Percentiles rank a stretch among this genome's conserved stretches.
These are phyloP conservation scores for Subanguina moxae DNA, from an alignment of 1,140 invertebrate species.

Conservation along the genomic window DNA sequence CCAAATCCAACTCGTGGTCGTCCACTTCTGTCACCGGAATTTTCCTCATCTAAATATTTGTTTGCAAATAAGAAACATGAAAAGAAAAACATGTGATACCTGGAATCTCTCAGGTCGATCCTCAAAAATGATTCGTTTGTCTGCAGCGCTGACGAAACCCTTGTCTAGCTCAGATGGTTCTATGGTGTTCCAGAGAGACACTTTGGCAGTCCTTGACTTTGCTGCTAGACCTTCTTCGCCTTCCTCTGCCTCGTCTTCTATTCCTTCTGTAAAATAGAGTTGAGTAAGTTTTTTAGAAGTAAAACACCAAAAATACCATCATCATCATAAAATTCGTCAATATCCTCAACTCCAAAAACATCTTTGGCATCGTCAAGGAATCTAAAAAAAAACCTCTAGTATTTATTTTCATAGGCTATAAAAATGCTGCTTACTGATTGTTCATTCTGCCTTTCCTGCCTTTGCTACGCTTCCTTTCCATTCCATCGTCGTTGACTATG, in stretches of 20 bases:
- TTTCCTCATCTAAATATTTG: conserved; percentile 72
- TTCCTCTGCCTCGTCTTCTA: conserved; percentile 33
- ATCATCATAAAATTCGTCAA: conserved; percentile 35
- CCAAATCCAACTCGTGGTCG: conserved; percentile 78
- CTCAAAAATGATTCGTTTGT: conserved; percentile 72
- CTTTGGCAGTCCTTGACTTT: conserved; percentile 31
- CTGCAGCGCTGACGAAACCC: conserved; percentile 87
- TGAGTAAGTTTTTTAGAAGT: not conserved
- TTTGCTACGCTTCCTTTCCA: conserved; percentile 11
- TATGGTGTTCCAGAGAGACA: conserved; percentile 76
- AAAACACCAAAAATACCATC: conserved; percentile 24
- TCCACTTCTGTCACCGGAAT: conserved; percentile 75
- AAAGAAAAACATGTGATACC: conserved; percentile 23
- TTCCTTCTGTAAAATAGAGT: conserved; percentile 17
- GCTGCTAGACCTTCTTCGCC: conserved; percentile 51
- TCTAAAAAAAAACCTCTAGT: conserved; percentile 60
- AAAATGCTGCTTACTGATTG: not conserved
- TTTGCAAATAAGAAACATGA: not conserved
- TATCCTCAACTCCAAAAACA: conserved; percentile 74
- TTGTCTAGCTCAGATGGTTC: conserved; percentile 94
- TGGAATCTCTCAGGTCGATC: conserved; percentile 64
- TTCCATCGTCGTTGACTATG: conserved; percentile 46
- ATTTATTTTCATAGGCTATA: too few species aligned
- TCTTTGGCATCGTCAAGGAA: conserved; percentile 96
- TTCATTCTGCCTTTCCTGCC: conserved; percentile 14